Evolutionary conservation across 2,113 vertebrate species (phyloP), one percentile per base, ranked within the genome.

Genomic region (Smithornis capensis): DNA sequence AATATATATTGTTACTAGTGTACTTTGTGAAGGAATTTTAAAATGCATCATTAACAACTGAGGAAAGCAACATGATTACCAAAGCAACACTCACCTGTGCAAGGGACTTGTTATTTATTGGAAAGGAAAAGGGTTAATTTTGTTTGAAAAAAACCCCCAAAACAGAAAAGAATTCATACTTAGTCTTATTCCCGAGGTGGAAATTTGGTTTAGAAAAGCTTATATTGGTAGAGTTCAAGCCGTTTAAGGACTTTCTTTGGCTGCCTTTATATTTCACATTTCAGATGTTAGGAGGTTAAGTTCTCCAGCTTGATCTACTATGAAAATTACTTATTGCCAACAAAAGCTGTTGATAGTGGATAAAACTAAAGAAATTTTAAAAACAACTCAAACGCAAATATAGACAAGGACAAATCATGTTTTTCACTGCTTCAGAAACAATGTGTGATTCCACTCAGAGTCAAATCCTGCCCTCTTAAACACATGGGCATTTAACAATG

Each of bases 151-250:
- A 52, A 44, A 40, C 40, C 40, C 40, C 40, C n/a, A n/a, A n/a
- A n/a, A n/a, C n/a, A 59, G 42, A 52, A 45, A 44, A 38, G 37
- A 27, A 4, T 5, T 47, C 28, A 42, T 80, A 25, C 17, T 84
- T 90, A 63, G 18, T 55, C 9, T 23, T 16, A 40, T 85, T 65
- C 6, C 12, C 5, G 28, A 37, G 9, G 10, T 60, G 27, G 17
- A 89, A 78, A 89, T 40, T 67, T 52, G 21, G 10, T 37, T 49
- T 87, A 25, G 35, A 87, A 91, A 89, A 93, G 4, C 10, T 79
- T 75, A 40, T 31, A 24, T 21, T 67, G 4, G 8, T 73, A 16
- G 10, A 76, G 35, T 87, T 91, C 38, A 84, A 79, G 29, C 7
- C 2, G 19, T 80, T 88, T 64, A 50, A 79, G 40, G 28, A 5